These are phyloP conservation scores for Phoenicopterus ruber DNA, from an alignment of 2,113 vertebrate genomes.

Conservation along the genomic window DNA sequence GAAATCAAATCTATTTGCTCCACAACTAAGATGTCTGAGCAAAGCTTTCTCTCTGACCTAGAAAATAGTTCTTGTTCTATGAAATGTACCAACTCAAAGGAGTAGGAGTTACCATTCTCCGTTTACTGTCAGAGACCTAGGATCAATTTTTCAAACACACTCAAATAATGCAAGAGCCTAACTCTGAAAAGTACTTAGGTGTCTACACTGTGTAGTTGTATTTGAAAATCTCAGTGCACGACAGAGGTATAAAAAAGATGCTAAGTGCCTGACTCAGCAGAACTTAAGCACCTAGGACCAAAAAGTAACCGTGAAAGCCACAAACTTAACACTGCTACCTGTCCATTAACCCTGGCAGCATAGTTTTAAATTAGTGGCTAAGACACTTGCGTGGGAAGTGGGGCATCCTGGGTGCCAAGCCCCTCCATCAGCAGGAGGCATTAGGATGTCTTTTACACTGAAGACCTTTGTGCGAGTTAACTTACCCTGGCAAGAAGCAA, in stretches of 20 bases:
- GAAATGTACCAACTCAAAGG: not conserved
- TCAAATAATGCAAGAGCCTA: not conserved
- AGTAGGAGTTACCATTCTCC: not conserved
- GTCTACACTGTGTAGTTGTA: not conserved
- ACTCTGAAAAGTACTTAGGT: not conserved
- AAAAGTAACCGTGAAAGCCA: not conserved
- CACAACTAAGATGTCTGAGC: not conserved
- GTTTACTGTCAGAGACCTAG: not conserved
- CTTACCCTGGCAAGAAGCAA: not conserved
- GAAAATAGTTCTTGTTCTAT: not conserved
- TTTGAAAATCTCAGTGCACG: not conserved
- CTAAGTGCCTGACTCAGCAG: not conserved
- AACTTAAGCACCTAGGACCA: not conserved
- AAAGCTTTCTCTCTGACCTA: not conserved
- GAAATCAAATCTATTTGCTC: not conserved
- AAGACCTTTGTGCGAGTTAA: not conserved
- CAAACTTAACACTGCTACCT: not conserved
- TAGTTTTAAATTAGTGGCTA: not conserved
- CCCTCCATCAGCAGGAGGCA: rapidly evolving
- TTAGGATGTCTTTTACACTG: not conserved
- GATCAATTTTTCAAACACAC: not conserved
- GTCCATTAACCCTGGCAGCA: not conserved
- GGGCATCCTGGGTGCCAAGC: rapidly evolving
- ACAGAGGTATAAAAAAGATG: not conserved
- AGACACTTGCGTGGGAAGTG: not conserved